These are phyloP conservation scores for Microtus richardsoni DNA, from an alignment of 2,113 vertebrate species.

Conservation along the genomic window DNA sequence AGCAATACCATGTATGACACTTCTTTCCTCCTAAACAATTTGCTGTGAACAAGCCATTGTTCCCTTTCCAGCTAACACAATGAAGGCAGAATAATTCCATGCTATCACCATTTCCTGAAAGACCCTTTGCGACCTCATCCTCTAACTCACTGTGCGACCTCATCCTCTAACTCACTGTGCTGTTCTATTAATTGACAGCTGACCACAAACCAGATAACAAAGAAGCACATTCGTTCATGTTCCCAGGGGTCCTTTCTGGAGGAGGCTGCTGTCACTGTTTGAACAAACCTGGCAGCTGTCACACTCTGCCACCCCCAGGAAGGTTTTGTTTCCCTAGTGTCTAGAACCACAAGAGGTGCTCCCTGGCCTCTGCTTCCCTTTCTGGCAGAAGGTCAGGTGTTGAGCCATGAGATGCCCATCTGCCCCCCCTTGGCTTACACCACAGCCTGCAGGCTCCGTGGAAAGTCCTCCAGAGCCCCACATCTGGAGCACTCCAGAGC, in stretches of 20 bases:
- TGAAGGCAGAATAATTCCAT: slow-evolving; percentile 21
- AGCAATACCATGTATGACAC: neutral
- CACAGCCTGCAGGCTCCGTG: neutral
- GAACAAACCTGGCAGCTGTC: slow-evolving; percentile 28
- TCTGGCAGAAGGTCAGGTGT: neutral
- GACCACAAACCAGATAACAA: slow-evolving; percentile 5
- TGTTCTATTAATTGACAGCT: neutral
- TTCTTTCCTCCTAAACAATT: slow-evolving; percentile 45
- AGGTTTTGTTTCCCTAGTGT: neutral
- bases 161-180: neutral
- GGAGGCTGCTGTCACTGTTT: neutral
- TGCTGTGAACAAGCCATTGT: slow-evolving; percentile 62
- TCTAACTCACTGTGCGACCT: neutral
- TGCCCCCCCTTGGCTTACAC: neutral
- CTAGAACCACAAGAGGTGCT: neutral
- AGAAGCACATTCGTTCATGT: neutral
- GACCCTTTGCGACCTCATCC: slow-evolving; percentile 29
- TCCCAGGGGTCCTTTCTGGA: neutral
- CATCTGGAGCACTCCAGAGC: neutral
- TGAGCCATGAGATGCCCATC: neutral
- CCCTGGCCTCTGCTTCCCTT: neutral
- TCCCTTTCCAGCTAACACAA: slow-evolving; percentile 37
- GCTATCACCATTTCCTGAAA: slow-evolving; percentile 54
- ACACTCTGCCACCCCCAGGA: neutral
- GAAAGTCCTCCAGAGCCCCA: neutral